Evolutionary conservation across 2,797 vertebrate genomes (phyloP), one percentile per base, ranked within the genome.

Genomic region (Cyclopterus lumpus): DNA sequence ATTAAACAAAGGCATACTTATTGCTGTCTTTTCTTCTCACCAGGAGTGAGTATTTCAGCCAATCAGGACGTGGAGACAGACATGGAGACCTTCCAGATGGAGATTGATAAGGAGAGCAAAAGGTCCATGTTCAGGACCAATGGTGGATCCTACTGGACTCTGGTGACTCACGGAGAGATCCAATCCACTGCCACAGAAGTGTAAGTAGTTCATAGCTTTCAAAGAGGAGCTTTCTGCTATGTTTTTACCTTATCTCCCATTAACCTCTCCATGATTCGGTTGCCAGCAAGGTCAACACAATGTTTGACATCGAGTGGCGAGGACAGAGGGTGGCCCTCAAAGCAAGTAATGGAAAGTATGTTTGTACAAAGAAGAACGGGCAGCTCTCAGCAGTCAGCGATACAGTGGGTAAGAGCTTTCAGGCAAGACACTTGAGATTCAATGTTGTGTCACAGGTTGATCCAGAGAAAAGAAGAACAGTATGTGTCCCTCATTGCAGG

Each of bases 1-100:
- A 24, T 3, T 53, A 14, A 49, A 65, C 42, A 69, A 77, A 59
- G 4, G 26, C 12, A 30, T 6, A 49, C 54, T 69, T 46, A 49
- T 65, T 14, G 7, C 4, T 67, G 12, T 73, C 32, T 51, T 70
- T 75, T 77, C 28, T 60, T 78, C 8, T 75, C 73, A 28, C 38
- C 79, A 99, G 98, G 98, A 67, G 92, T 99, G 88, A 98, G 97
- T 2, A 95, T 99, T 87, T 98, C 97, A 1, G 98, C 98, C 80
- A 99, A 99, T 92, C 98, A 99, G 88, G 97, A 99, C 0, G 96
- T 96, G 75, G 97, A 98, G 87, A 96, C 97, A 51, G 97, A 97
- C 89, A 95, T 96, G 3, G 98, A 99, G 91, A 99, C 98, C 42
- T 99, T 98, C 91, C 96, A 99, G 92, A 97, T 99, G 96, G 97